phyloP scores from a whole-genome alignment of 2,888 invertebrate species.

The Drosophila meridionalis region DNA sequence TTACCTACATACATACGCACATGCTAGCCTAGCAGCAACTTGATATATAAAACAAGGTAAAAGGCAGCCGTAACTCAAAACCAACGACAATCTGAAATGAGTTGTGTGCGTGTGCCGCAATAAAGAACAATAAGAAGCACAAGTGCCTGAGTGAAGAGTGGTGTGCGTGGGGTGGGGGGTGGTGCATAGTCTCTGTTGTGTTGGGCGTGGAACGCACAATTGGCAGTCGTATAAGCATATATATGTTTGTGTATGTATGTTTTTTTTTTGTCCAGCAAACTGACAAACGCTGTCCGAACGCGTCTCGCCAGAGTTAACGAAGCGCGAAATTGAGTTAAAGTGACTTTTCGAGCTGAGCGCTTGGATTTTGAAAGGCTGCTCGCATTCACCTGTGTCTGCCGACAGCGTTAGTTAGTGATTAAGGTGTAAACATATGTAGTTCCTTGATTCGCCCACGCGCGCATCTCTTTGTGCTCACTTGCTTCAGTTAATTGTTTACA shows the following conservation, averaged over 20 bases:
- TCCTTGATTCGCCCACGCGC: conserved; percentile 21
- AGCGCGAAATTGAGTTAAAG: conserved; percentile 66
- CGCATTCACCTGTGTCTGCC: conserved; percentile 26
- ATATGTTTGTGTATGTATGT: conserved; percentile 6
- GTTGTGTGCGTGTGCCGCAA: conserved; percentile 44
- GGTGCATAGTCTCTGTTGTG: conserved; percentile 37
- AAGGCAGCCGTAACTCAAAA: conserved; percentile 58
- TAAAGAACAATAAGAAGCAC: conserved; percentile 56
- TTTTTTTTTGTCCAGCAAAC: conserved; percentile 30
- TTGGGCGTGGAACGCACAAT: conserved; percentile 70
- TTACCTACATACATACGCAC: conserved; percentile 39
- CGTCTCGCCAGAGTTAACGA: conserved; percentile 62
- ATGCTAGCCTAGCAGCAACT: conserved; percentile 48
- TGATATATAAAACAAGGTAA: conserved; percentile 68
- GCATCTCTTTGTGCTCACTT: conserved; percentile 17
- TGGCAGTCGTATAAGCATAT: conserved; percentile 29
- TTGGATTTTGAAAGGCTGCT: conserved; percentile 44
- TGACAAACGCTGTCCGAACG: conserved; percentile 22
- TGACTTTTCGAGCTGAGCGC: conserved; percentile 32
- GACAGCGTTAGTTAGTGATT: conserved; percentile 26
- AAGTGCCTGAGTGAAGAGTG: conserved; percentile 22
- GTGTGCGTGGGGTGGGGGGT: conserved; percentile 22
- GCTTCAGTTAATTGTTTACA: conserved; percentile 48
- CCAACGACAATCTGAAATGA: conserved; percentile 45
- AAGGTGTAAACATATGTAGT: conserved; percentile 28